A percentile compares a stretch with the other conserved stretches of the same genome.
These are phyloP conservation scores for Gambusia yucatana DNA, from an alignment of 2,797 vertebrate genomes.

Conservation along the genomic window DNA sequence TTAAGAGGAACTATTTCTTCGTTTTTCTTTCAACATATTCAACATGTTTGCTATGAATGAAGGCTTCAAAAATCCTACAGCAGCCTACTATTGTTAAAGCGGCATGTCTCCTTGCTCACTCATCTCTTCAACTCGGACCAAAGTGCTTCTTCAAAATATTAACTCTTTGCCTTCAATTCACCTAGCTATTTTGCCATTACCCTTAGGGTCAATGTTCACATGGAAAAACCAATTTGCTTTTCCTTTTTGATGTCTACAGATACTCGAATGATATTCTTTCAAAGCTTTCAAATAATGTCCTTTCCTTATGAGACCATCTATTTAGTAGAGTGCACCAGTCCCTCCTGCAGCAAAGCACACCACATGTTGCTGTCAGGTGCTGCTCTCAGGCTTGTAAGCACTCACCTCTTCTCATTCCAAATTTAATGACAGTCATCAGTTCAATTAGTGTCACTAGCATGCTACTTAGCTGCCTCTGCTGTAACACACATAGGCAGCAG, in stretches of 20 bases:
- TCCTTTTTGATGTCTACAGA: background rate
- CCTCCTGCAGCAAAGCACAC: background rate
- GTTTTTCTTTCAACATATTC: background rate
- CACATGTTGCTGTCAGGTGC: background rate
- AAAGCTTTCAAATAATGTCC: background rate
- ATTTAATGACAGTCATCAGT: background rate
- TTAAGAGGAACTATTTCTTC: background rate
- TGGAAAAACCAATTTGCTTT: background rate
- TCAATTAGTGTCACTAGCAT: background rate
- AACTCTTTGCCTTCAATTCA: background rate
- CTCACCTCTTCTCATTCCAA: background rate
- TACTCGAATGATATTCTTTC: background rate
- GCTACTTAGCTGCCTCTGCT: too few relatives aligned
- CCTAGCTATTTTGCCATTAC: background rate
- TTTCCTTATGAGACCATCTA: background rate
- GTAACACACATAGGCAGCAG: background rate
- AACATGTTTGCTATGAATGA: background rate
- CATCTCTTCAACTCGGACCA: background rate
- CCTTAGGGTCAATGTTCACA: background rate
- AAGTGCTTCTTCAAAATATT: background rate
- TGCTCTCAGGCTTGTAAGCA: background rate
- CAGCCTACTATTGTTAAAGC: background rate
- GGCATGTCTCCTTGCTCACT: background rate
- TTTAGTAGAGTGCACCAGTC: background rate
- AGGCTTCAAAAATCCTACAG: background rate